A percentile compares a stretch with the other conserved stretches of the same genome.
These are phyloP conservation scores for Drosophila kuntzei DNA, from an alignment of 2,888 invertebrate species.

Conservation along the genomic window DNA sequence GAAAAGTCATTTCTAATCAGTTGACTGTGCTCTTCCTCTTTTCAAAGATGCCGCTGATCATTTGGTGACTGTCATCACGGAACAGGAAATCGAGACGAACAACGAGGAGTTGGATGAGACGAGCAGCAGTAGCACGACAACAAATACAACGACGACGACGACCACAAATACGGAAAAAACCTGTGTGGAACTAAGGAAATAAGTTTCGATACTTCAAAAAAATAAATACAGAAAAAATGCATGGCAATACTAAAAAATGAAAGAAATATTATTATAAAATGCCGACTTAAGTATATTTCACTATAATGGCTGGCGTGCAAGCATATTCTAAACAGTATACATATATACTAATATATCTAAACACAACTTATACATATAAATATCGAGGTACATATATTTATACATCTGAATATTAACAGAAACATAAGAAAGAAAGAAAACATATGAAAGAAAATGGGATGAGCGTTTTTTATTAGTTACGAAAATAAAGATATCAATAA, in stretches of 20 bases:
- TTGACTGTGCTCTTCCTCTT: background rate
- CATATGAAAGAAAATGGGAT: slow-evolving; percentile 27
- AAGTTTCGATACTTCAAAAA: slow-evolving; percentile 38
- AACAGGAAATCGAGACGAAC: slow-evolving; percentile 88
- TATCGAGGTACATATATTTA: slow-evolving; percentile 64
- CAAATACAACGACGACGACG: slow-evolving; percentile 68
- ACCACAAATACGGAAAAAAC: slow-evolving; percentile 69
- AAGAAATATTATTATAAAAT: background rate
- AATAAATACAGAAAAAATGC: slow-evolving; percentile 12
- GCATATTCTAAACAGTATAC: slow-evolving; percentile 63
- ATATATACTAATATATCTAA: slow-evolving; percentile 57
- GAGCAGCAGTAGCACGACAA: slow-evolving; percentile 64
- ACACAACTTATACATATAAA: slow-evolving; percentile 57
- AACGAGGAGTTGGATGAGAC: slow-evolving; percentile 65
- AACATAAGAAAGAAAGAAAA: slow-evolving; percentile 5
- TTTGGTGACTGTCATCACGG: slow-evolving; percentile 95
- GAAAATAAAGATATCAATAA: slow-evolving; percentile 59
- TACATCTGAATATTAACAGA: slow-evolving; percentile 46
- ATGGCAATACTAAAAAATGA: slow-evolving; percentile 52
- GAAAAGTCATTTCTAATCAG: background rate
- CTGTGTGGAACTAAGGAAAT: slow-evolving; percentile 65
- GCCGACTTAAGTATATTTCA: slow-evolving; percentile 29
- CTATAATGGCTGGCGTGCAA: slow-evolving; percentile 39
- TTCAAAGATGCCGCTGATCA: slow-evolving; percentile 91
- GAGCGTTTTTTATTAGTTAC: slow-evolving; percentile 70